Conservation (phyloP, 2,888 invertebrate species). For the Boloria selene region DNA sequence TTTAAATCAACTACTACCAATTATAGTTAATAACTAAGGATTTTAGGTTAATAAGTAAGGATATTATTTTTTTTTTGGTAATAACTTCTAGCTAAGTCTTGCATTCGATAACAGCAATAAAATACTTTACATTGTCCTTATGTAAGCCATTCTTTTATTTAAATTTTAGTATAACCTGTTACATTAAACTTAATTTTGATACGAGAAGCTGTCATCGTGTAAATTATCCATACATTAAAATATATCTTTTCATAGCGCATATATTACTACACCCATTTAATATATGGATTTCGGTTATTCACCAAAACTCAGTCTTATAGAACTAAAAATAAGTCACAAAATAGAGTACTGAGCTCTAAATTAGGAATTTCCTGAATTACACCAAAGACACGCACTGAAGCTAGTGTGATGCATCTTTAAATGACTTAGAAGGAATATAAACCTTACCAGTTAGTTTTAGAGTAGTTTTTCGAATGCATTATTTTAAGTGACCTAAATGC, state of each 20-base stretch:
- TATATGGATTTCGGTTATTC: neutral
- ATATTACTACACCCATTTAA: neutral
- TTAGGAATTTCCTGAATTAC: conserved; percentile 18
- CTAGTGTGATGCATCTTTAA: conserved; percentile 1
- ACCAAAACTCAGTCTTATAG: neutral
- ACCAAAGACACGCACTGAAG: conserved; percentile 4
- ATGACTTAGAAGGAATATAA: neutral
- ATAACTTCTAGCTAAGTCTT: too few species aligned
- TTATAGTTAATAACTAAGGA: too few species aligned
- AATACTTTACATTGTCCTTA: too few species aligned
- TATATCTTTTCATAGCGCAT: neutral
- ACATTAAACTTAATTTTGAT: too few species aligned
- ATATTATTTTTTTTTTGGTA: too few species aligned
- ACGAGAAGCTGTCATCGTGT: too few species aligned
- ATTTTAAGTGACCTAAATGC: conserved; percentile 14
- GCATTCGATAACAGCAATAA: too few species aligned
- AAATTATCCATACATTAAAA: neutral
- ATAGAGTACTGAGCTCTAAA: neutral
- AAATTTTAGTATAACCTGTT: too few species aligned
- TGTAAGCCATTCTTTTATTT: too few species aligned
- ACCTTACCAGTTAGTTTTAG: neutral
- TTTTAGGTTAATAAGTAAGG: too few species aligned
- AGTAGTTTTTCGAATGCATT: neutral
- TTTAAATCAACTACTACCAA: too few species aligned
- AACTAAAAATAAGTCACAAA: neutral